These are phyloP conservation scores for Liparis tanakae DNA, from an alignment of 2,797 vertebrate genomes.

Conservation along the genomic window DNA sequence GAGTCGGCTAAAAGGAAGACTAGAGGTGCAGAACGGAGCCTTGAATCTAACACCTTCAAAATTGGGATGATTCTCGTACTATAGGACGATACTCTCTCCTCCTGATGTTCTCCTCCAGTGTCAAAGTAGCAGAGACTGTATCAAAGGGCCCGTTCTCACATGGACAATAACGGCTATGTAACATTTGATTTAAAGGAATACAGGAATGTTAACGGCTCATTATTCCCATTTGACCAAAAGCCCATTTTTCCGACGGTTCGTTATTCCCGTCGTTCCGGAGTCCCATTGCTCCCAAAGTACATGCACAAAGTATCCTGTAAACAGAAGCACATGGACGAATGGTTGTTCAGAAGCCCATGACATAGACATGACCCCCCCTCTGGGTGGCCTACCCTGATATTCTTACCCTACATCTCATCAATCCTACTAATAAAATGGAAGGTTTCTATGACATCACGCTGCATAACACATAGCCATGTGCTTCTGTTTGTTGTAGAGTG, in stretches of 20 bases:
- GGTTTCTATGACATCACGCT: background rate
- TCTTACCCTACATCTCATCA: background rate
- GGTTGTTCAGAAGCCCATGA: background rate
- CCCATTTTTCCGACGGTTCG: background rate
- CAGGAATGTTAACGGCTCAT: background rate
- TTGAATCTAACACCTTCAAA: constrained; percentile 4
- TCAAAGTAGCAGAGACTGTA: constrained; percentile 33
- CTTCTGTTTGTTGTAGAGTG: background rate
- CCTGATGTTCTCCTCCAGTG: constrained; percentile 36
- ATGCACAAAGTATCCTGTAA: background rate
- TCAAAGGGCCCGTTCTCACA: constrained; percentile 9
- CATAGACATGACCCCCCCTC: background rate
- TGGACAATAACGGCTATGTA: background rate
- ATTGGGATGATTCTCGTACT: background rate
- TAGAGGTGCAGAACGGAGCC: background rate
- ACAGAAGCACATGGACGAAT: background rate
- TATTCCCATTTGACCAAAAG: background rate
- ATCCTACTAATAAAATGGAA: background rate
- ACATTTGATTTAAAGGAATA: background rate
- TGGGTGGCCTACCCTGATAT: background rate
- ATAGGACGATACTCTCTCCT: constrained; percentile 6
- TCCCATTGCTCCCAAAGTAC: background rate
- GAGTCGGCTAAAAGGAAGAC: background rate
- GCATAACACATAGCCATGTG: background rate
- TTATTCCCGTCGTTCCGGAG: background rate